Evolutionary conservation across 2,888 invertebrate genomes (phyloP), one percentile per base, ranked within the genome.

Genomic region (Gastracanthus pulcherrimus): DNA sequence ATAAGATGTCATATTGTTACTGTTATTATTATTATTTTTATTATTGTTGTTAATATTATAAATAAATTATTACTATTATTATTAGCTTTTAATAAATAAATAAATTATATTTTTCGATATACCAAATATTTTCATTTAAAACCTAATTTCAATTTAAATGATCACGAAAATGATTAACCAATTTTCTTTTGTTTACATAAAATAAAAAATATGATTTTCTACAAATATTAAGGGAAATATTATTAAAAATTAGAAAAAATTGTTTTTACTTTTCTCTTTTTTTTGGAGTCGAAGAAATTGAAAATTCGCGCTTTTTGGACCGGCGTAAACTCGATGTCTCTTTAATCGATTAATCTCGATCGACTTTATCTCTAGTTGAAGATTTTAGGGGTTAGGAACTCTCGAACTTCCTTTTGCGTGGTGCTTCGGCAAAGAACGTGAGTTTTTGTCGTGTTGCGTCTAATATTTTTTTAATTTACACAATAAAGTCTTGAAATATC

Each of bases 311-410:
- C 67, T 0, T 51, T 48, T 1, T 11, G n/a, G 0, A 19, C 0
- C n/a, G 62, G 2, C 36, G 34, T 45, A 45, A n/a, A n/a, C n/a
- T 9, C 36, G n/a, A 36, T 36, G 23, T 51, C 51, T 2, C 1
- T 0, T n/a, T 45, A 45, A 51, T 51, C 77, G 71, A 64, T 71
- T 36, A 26, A 38, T 62, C n/a, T 48, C 51, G 48, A 23, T 31
- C 34, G 4, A 26, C 36, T 0, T 31, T 23, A 36, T 48, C 55
- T 79, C 79, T 72, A 55, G 67, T 13, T 62, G 2, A 55, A 31
- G n/a, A 23, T 31, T 79, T 79, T 75, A 36, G 29, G 45, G 81
- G 81, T 81, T 79, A 79, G 80, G 64, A 80, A 62, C 4, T 16
- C 26, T 29, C 31, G 16, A 58, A 60, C 64, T 80, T 80, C 76